These are phyloP conservation scores for Sporophila hypoxantha DNA, from an alignment of 2,113 vertebrate species.

Conservation along the genomic window DNA sequence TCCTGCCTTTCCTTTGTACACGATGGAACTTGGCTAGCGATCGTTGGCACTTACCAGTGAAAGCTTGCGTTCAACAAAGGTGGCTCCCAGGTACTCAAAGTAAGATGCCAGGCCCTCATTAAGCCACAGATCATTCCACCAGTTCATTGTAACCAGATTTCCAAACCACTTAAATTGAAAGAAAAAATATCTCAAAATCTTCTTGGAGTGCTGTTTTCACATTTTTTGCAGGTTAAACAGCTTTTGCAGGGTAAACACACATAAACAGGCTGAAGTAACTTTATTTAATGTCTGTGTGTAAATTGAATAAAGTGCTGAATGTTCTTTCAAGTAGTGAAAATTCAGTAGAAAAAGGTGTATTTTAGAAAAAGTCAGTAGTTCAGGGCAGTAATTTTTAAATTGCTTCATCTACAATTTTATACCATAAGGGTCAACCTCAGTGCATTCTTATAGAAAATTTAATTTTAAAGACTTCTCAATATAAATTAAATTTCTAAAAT, in stretches of 20 bases:
- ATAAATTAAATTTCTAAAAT: neutral
- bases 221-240: neutral
- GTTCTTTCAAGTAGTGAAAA: neutral
- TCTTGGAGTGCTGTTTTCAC: neutral
- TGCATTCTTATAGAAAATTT: neutral
- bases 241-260: neutral
- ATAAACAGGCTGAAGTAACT: neutral
- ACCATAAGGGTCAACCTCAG: neutral
- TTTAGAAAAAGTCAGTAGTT: neutral
- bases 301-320: neutral
- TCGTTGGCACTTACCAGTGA: conserved; percentile 39
- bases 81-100: conserved; percentile 59
- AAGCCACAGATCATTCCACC: conserved; percentile 84
- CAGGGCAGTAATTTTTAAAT: neutral
- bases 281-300: neutral
- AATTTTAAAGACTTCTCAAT: neutral
- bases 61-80: conserved; percentile 52
- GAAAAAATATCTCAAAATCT: neutral
- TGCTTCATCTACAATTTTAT: neutral
- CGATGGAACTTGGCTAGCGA: neutral
- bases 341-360: neutral
- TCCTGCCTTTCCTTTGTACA: neutral
- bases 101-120: conserved; percentile 77
- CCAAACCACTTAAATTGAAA: conserved; percentile 77
- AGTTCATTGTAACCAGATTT: conserved; percentile 81